Evolutionary conservation across 2,888 invertebrate genomes (phyloP).

Genomic region (Acrocera orbiculus): DNA sequence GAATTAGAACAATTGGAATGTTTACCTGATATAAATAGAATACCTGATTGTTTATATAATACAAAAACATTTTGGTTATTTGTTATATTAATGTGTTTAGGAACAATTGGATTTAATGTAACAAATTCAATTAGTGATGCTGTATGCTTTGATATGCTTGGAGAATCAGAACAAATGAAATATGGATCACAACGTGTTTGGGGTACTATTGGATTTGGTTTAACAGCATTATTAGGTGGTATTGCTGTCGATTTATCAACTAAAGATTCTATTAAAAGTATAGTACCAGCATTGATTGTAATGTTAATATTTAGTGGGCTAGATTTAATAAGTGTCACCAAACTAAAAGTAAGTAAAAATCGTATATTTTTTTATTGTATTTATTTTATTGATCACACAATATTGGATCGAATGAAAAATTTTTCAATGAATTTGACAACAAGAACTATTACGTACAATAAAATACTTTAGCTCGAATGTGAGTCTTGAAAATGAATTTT

Average conservation of each 20-base stretch:
- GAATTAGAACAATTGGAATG: no score
- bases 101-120: slow-evolving; percentile 67
- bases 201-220: slow-evolving; percentile 67
- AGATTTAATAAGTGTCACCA: slow-evolving; percentile 47
- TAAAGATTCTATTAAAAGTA: slow-evolving; percentile 36
- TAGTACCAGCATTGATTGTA: slow-evolving; percentile 54
- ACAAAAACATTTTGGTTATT: slow-evolving; percentile 55
- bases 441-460: no score
- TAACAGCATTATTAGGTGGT: slow-evolving; percentile 53
- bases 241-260: slow-evolving; percentile 50
- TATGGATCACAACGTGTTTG: slow-evolving; percentile 68
- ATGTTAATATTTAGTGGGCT: slow-evolving; percentile 43
- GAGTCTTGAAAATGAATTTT: no score
- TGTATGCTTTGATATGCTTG: slow-evolving; percentile 73
- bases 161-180: slow-evolving; percentile 44
- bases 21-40: no score
- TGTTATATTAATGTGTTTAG: slow-evolving; percentile 50
- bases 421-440: neutral
- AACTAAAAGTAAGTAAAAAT: slow-evolving; percentile 12
- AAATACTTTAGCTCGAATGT: no score
- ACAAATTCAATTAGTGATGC: slow-evolving; percentile 77
- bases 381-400: no score
- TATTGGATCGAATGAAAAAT: neutral
- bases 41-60: slow-evolving; percentile 34
- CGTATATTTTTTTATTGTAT: no score